Evolutionary conservation across 2,113 vertebrate species (phyloP).

Genomic region (Diadophis punctatus): DNA sequence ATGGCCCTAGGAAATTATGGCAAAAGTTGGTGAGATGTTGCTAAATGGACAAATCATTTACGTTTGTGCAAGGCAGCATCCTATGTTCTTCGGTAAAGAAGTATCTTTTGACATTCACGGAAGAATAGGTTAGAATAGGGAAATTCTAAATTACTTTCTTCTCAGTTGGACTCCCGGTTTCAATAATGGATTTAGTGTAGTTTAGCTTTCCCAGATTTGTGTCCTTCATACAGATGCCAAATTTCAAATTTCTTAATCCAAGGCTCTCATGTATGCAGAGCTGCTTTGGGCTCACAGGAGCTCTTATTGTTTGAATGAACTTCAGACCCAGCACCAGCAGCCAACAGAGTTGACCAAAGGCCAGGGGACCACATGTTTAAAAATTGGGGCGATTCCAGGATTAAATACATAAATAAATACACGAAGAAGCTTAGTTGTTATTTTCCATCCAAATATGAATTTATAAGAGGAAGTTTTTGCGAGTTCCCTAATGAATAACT

Average conservation of each 20-base stretch:
- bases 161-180: background rate
- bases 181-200: background rate
- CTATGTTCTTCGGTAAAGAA: background rate
- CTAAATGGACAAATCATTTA: background rate
- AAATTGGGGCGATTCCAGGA: background rate
- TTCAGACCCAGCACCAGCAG: background rate
- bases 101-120: background rate
- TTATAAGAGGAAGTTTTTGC: background rate
- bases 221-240: background rate
- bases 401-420: background rate
- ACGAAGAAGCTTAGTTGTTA: background rate
- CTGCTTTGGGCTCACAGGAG: background rate
- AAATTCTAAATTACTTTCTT: background rate
- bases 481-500: background rate
- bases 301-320: background rate
- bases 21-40: background rate
- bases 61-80: background rate
- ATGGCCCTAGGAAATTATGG: background rate
- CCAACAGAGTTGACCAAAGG: background rate
- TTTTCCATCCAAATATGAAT: background rate
- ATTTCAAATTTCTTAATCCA: background rate
- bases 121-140: background rate
- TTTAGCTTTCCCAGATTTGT: background rate
- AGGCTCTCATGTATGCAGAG: background rate
- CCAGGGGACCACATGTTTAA: background rate